Evolutionary conservation across 2,797 vertebrate species (phyloP), one percentile per base, ranked within the genome.

Genomic region (Pipistrellus pipistrellus): DNA sequence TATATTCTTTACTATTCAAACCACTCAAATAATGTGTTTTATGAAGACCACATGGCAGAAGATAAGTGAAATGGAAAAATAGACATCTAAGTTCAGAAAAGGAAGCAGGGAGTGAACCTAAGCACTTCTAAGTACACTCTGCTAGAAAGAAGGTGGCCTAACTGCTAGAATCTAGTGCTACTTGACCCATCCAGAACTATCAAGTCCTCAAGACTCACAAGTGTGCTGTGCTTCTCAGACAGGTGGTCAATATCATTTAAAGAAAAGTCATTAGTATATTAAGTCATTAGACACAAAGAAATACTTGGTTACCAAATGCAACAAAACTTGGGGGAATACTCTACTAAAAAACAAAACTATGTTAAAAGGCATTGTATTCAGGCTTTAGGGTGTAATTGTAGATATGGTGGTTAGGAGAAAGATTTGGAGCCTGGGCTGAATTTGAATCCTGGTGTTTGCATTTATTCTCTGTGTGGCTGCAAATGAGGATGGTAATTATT

Each of bases 401-500:
- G 12, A 66, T 38, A 8, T 9, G n/a, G 32, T 3, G 21, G 38
- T 8, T 2, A 53, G 2, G 48, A 21, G 32, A 25, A 25, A 55
- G 44, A 46, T 44, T n/a, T 69, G 46, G 48, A 87, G 71, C 46
- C 46, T 0, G 2, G 30, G 27, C 57, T 81, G 57, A 76, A 32
- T 75, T 38, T 78, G 85, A 76, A 88, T 38, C 13, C 10, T 27
- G 12, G 3, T 46, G 17, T 81, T 25, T 3, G 11, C 38, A 69
- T 38, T 66, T 76, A 66, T 13, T 76, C 18, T 76, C 18, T 44
- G 25, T 7, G 14, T 13, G 18, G 66, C 46, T 44, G 25, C 23
- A 87, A 48, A 82, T 71, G 11, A 96, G 30, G 44, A 71, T 38
- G 93, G 90, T 51, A 95, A 78, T 41, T 44, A 62, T 76, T 91